A percentile compares a stretch with the other conserved stretches of the same genome.
These are phyloP conservation scores for human (Homo sapiens) DNA, from an alignment of 2,113 vertebrate species.

Conservation along the genomic window DNA sequence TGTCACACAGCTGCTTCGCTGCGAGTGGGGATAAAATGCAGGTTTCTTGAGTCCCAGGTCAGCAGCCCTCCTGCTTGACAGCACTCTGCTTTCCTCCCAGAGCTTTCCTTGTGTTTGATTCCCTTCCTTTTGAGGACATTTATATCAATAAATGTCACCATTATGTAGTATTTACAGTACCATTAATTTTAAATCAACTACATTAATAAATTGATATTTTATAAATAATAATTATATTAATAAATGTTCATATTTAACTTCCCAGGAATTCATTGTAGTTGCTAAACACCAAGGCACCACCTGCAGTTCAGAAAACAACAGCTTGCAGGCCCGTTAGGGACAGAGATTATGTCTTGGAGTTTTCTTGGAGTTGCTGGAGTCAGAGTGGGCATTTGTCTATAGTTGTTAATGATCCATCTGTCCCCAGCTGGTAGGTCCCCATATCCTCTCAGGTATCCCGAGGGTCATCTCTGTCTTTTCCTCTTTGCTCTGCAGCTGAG, in stretches of 20 bases:
- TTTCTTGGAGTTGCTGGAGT: not conserved
- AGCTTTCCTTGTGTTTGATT: accelerated
- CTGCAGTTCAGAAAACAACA: not conserved
- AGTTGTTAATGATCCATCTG: not conserved
- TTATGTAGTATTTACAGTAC: not conserved
- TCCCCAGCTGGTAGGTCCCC: not conserved
- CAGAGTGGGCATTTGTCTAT: not conserved
- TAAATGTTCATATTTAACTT: not conserved
- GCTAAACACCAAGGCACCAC: not conserved
- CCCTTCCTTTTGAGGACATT: not conserved
- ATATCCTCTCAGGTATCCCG: not conserved
- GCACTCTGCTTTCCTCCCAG: not conserved
- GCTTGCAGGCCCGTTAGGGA: not conserved
- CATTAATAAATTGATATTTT: not conserved
- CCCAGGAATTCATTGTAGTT: not conserved
- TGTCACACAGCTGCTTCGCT: not conserved
- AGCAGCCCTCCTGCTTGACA: not conserved
- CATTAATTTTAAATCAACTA: not conserved
- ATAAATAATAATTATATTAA: not conserved
- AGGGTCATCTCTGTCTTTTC: not conserved
- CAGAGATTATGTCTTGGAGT: not conserved
- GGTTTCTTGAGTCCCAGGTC: not conserved
- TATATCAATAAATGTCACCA: not conserved
- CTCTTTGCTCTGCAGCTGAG: not conserved
- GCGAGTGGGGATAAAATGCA: accelerated